A percentile compares a stretch with the other conserved stretches of the same genome.
phyloP scores from a whole-genome alignment of 2,888 invertebrate species.

The Xestia sexstrigata region DNA sequence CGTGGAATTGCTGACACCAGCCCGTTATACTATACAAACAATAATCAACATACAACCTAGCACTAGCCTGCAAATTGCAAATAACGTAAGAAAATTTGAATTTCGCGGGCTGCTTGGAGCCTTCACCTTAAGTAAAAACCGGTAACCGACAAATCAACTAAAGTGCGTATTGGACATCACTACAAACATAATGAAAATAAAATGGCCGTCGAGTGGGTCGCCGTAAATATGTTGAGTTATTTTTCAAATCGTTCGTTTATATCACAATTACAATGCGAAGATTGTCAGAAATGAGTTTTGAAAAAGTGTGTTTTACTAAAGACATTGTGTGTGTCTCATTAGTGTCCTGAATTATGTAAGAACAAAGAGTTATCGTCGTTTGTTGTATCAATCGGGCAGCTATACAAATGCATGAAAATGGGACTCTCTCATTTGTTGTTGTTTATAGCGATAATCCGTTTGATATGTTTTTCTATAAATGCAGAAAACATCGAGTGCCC shows the following conservation, averaged over 20 bases:
- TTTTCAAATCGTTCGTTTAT: slow-evolving; percentile 71
- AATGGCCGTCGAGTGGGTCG: slow-evolving; percentile 84
- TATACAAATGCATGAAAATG: slow-evolving; percentile 88
- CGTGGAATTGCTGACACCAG: no score
- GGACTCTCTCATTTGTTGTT: slow-evolving; percentile 87
- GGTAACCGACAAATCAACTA: slow-evolving; percentile 12
- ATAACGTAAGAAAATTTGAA: no score
- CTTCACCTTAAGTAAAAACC: no score
- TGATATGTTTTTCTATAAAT: slow-evolving; percentile 77
- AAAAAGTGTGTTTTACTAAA: slow-evolving; percentile 71
- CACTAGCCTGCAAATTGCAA: no score
- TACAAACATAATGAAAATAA: slow-evolving; percentile 72
- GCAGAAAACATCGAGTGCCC: slow-evolving; percentile 91
- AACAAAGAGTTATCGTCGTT: slow-evolving; percentile 76
- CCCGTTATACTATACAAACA: no score
- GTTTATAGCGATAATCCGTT: slow-evolving; percentile 80
- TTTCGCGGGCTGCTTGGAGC: no score
- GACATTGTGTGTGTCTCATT: slow-evolving; percentile 71
- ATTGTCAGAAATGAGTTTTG: slow-evolving; percentile 73
- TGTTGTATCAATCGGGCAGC: slow-evolving; percentile 80
- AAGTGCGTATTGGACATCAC: slow-evolving; percentile 47
- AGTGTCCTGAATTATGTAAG: slow-evolving; percentile 84
- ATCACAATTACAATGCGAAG: slow-evolving; percentile 78
- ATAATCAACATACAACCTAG: no score
- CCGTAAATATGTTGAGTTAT: slow-evolving; percentile 82